Conservation (phyloP, 2,113 vertebrate genomes). For the Ageneiosus marmoratus region DNA sequence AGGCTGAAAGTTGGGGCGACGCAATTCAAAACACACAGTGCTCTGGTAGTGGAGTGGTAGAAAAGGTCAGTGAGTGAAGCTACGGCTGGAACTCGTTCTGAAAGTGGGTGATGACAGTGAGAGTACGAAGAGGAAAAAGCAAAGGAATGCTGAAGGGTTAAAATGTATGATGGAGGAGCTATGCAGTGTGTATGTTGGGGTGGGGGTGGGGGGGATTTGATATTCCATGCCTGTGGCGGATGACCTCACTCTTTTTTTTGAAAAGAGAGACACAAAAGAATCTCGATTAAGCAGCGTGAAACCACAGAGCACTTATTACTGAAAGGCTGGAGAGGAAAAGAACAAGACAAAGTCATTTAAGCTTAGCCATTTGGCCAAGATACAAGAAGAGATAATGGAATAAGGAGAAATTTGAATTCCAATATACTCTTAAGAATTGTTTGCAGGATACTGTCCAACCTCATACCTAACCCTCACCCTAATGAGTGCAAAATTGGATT, state of each 20-base stretch:
- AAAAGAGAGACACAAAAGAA: constrained; percentile 35
- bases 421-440: background rate
- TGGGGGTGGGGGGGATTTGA: background rate
- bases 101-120: constrained; percentile 18
- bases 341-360: constrained; percentile 16
- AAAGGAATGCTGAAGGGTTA: constrained; percentile 24
- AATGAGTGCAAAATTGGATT: constrained; percentile 18
- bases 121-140: background rate
- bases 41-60: constrained; percentile 1
- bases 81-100: background rate
- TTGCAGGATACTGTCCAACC: background rate
- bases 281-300: constrained; percentile 45
- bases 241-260: constrained; percentile 40
- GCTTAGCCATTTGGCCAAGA: constrained; percentile 13
- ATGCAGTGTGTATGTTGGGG: background rate
- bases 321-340: constrained; percentile 4
- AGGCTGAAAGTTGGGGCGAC: background rate
- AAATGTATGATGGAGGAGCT: constrained; percentile 19
- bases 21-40: constrained; percentile 32
- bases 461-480: constrained; percentile 11
- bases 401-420: constrained; percentile 7
- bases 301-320: constrained; percentile 43
- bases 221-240: constrained; percentile 36
- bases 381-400: constrained; percentile 28
- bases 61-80: background rate